A percentile compares a stretch with the other conserved stretches of the same genome.
These are phyloP conservation scores for Abramis brama DNA, from an alignment of 2,113 vertebrate species.

Conservation along the genomic window DNA sequence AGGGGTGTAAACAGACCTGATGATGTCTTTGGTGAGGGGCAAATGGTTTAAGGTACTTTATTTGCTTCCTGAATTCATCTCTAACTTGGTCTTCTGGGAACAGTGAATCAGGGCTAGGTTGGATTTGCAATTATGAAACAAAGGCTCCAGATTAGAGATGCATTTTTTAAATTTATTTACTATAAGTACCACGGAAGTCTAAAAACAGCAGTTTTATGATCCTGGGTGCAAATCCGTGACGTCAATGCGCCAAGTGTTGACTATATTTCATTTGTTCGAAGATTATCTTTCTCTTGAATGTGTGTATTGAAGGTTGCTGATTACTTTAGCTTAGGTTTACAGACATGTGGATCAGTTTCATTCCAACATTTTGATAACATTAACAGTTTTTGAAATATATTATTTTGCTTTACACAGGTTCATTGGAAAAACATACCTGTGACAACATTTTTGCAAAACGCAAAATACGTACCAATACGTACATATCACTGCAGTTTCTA, in stretches of 20 bases:
- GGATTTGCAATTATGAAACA: not conserved
- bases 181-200: not conserved
- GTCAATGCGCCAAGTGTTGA: not conserved
- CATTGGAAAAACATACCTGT: too few species aligned
- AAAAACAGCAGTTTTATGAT: not conserved
- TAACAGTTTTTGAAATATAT: not conserved
- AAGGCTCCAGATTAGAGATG: constrained; percentile 3
- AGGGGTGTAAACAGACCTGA: constrained; percentile 38
- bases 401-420: not conserved
- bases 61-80: constrained; percentile 12
- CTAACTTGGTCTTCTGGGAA: constrained; percentile 17
- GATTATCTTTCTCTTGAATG: not conserved
- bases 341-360: not conserved
- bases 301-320: not conserved
- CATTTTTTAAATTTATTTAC: not conserved
- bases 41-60: constrained; percentile 42
- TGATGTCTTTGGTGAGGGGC: constrained; percentile 32
- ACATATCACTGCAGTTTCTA: too few species aligned
- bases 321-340: not conserved
- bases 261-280: not conserved
- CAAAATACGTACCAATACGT: too few species aligned
- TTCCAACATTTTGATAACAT: not conserved
- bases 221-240: not conserved
- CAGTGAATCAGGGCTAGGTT: not conserved
- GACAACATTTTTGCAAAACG: too few species aligned